Base-by-base conservation (phyloP, 2,888 invertebrate genomes). In the Agriopis marginaria region DNA sequence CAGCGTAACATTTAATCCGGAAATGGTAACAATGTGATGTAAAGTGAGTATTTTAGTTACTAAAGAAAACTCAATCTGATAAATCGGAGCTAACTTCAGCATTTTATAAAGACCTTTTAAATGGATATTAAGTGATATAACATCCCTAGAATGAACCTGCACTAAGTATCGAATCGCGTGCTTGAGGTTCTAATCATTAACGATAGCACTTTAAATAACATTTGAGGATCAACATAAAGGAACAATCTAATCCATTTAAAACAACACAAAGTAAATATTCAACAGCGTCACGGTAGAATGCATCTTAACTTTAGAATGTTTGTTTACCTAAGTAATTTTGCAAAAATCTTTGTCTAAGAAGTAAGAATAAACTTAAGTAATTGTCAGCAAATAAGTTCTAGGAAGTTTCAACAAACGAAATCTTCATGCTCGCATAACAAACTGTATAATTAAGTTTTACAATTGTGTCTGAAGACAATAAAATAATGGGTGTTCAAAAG, bases 121-220 rank as follows among this genome's bases (percentile, higher is more conserved):
- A 47, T 11, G 32, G 42, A 8, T 40, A 7, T 40, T 53, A 32
- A 23, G 10, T 42, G 42, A 11, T 51, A 11, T 51, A 53, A n/a
- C 63, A 53, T 59, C 70, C 55, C 59, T 70, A 66, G 56, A 66
- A 63, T 62, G 45, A 56, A 71, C 67, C 73, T 79, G 78, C 78
- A 75, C 76, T 86, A 84, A 86, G 79, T 77, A 70, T 68, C 71
- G 71, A 67, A 80, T 86, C 79, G 86, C 86, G 86, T 86, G 86
- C 78, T 76, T 64, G 14, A 68, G 59, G 59, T 71, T 73, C 70
- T 74, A 71, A 76, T 72, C 77, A 78, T 80, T 80, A 77, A 82
- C 79, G 75, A 78, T 70, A 66, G 63, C 69, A 76, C 71, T 73
- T 78, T 72, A 73, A 81, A 79, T 76, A 67, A 75, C 70, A 77